Conservation (phyloP, 2,888 invertebrate species). For the Flexamia atlantica region DNA sequence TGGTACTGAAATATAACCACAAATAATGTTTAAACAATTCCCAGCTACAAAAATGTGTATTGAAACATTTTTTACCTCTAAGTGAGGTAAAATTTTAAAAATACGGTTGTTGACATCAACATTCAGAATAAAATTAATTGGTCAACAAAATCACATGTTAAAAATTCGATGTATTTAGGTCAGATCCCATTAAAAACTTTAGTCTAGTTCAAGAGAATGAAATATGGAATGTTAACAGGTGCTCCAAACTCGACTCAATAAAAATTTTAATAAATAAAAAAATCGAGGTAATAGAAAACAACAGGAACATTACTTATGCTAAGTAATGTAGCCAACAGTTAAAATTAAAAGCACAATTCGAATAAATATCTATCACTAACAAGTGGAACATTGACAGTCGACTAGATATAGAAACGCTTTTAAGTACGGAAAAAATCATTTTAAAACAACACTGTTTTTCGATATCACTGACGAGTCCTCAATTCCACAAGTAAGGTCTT, state of each 20-base stretch:
- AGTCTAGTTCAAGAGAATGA: constrained; percentile 54
- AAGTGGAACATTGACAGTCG: constrained; percentile 65
- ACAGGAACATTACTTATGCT: constrained; percentile 65
- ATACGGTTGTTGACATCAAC: constrained; percentile 28
- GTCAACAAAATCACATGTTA: constrained; percentile 69
- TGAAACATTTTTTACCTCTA: constrained; percentile 52
- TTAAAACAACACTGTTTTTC: constrained; percentile 34
- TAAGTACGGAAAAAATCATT: constrained; percentile 58
- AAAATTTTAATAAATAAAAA: constrained; percentile 54
- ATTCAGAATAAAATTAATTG: constrained; percentile 63
- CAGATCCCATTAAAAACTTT: constrained; percentile 53
- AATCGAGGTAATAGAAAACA: constrained; percentile 48
- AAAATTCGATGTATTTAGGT: constrained; percentile 69
- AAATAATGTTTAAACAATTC: constrained; percentile 49
- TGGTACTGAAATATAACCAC: constrained; percentile 51
- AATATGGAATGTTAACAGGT: constrained; percentile 65
- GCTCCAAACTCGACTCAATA: constrained; percentile 63
- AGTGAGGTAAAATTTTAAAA: constrained; percentile 54
- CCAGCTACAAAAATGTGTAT: constrained; percentile 58
- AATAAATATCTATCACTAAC: constrained; percentile 65
- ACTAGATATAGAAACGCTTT: constrained; percentile 65
- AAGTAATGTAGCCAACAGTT: constrained; percentile 66
- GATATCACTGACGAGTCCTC: constrained; percentile 43
- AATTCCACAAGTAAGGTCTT: constrained; percentile 34
- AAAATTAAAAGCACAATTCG: constrained; percentile 63